phyloP scores from a whole-genome alignment of 2,797 vertebrate species.

The Lemur catta region DNA sequence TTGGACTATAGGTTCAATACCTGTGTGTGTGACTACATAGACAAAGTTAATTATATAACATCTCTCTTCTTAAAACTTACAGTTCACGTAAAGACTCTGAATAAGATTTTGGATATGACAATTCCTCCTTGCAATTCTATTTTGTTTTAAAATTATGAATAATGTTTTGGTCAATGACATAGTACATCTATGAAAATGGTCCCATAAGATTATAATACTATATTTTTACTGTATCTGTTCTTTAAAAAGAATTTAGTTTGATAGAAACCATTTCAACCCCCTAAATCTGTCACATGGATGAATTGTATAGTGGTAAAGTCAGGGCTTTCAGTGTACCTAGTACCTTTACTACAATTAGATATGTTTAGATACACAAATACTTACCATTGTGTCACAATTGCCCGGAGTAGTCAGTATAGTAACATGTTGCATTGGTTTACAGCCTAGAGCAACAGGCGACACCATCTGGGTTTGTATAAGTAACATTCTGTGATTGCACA shows the following conservation, averaged over 20 bases:
- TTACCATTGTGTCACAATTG: background rate
- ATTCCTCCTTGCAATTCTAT: background rate
- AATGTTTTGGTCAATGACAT: background rate
- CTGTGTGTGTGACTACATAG: background rate
- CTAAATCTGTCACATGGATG: background rate
- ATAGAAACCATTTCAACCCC: background rate
- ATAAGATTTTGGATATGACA: background rate
- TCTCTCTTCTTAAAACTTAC: background rate
- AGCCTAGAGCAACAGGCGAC: background rate
- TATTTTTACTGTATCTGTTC: background rate
- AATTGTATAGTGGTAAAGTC: background rate
- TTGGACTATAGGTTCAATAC: background rate
- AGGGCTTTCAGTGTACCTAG: background rate
- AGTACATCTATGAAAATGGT: background rate
- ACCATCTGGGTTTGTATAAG: background rate
- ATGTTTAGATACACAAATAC: background rate
- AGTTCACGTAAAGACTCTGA: background rate
- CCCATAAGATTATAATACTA: background rate
- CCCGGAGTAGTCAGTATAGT: background rate
- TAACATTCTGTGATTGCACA: background rate
- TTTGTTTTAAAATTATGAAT: background rate
- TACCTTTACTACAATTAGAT: background rate
- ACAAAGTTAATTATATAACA: background rate
- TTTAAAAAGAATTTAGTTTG: background rate
- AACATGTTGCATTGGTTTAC: background rate